Evolutionary conservation across 2,113 vertebrate genomes (phyloP).

Genomic region (Neopipo cinnamomea): DNA sequence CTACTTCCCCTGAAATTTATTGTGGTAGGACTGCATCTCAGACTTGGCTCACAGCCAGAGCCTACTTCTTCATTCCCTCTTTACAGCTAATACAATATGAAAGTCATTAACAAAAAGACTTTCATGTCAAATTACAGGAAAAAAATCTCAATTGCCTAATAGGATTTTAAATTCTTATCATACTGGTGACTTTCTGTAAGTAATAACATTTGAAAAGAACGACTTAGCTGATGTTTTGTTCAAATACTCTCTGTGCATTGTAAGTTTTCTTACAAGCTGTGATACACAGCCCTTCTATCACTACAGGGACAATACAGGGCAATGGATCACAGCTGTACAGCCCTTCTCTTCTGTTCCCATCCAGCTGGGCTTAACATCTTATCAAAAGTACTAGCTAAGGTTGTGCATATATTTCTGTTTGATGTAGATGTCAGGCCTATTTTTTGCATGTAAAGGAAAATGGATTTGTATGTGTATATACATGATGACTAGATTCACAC

Average conservation of each 20-base stretch:
- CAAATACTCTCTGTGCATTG: not conserved
- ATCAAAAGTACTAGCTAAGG: not conserved
- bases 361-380: not conserved
- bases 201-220: conserved; percentile 42
- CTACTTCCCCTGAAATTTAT: conserved; percentile 11
- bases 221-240: conserved; percentile 27
- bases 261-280: not conserved
- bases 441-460: not conserved
- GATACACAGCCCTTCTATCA: not conserved
- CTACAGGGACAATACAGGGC: not conserved
- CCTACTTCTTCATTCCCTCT: conserved; percentile 12
- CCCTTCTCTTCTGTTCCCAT: not conserved
- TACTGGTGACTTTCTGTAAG: conserved; percentile 41
- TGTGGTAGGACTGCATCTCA: not conserved
- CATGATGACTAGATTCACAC: not conserved
- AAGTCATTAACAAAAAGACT: conserved; percentile 63
- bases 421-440: not conserved
- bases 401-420: not conserved
- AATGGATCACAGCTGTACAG: not conserved
- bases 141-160: conserved; percentile 47
- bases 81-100: conserved; percentile 51
- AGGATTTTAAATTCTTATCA: conserved; percentile 63
- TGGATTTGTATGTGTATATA: not conserved
- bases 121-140: conserved; percentile 53
- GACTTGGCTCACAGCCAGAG: conserved; percentile 31